Conservation (phyloP, 2,888 invertebrate species). For the Stenoptilia bipunctidactyla region DNA sequence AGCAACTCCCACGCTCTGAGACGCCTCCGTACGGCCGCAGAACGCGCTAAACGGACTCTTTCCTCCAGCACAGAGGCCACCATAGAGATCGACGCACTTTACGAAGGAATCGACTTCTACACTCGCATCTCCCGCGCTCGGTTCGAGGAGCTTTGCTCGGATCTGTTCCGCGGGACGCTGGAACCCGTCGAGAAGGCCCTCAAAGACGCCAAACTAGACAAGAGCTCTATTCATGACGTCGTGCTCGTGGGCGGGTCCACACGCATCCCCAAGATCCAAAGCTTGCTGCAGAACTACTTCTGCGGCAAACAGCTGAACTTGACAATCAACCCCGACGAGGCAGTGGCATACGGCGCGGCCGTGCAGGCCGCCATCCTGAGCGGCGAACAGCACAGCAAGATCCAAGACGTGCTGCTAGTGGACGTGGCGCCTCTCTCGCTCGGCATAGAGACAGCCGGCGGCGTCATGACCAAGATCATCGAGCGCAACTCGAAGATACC, state of each 20-base stretch:
- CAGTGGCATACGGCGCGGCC: constrained; percentile 80
- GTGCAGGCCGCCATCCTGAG: constrained; percentile 76
- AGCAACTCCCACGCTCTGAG: constrained; percentile 73
- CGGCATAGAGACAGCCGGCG: constrained; percentile 79
- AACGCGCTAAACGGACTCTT: constrained; percentile 77
- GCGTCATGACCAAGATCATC: constrained; percentile 78
- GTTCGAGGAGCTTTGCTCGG: constrained; percentile 78
- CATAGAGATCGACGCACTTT: constrained; percentile 77
- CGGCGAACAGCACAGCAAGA: constrained; percentile 75
- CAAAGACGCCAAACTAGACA: constrained; percentile 79
- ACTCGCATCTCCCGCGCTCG: constrained; percentile 75
- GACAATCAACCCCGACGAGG: constrained; percentile 81
- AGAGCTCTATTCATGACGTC: constrained; percentile 77
- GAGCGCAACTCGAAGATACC: constrained; percentile 76
- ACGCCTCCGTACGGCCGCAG: constrained; percentile 76
- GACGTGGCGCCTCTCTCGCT: constrained; percentile 71
- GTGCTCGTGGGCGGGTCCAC: constrained; percentile 83
- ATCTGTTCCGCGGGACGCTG: constrained; percentile 75
- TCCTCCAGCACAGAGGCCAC: constrained; percentile 78
- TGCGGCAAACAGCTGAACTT: constrained; percentile 75
- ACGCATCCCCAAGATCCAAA: constrained; percentile 80
- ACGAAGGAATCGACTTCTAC: constrained; percentile 75
- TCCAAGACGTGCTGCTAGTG: constrained; percentile 72
- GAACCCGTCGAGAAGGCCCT: constrained; percentile 80
- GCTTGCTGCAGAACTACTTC: constrained; percentile 76